Evolutionary conservation across 2,888 invertebrate genomes (phyloP), one percentile per base, ranked within the genome.

Genomic region (Cerastis leucographa): DNA sequence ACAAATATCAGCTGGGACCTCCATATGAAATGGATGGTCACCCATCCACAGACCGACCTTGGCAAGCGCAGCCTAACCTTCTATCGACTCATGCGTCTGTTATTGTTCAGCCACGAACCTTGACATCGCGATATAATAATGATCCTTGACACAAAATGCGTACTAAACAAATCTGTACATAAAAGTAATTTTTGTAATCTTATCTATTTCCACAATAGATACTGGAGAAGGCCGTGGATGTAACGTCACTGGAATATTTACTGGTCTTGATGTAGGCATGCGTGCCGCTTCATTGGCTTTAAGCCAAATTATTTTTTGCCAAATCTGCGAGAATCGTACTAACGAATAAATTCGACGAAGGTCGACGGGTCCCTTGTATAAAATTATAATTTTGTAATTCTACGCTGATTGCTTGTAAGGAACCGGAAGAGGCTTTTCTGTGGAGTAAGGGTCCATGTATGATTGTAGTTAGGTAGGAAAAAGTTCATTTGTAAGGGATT

Each of bases 271-370:
- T 92, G 91, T 86, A 89, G 80, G 83, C 89, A 89, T 90, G 90
- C 90, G 89, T 91, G 88, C 78, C 78, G 83, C 72, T 80, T 82
- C 83, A 83, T 81, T 88, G 89, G 89, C 87, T 77, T 14, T 29
- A 67, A 64, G 89, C 89, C 89, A 89, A 89, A 84, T 88, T 90
- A 93, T 95, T 94, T 93, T 94, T 94, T 94, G 92, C 93, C 93
- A 94, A 93, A 93, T 94, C 89, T 89, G 90, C 90, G 84, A 90
- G 87, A 90, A 87, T 92, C 89, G 87, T 85, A 88, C 84, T 84
- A 85, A 90, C 90, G 83, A 91, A 94, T 94, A 93, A 93, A 94
- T 94, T 91, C 89, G 79, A 75, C 74, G 89, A 90, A 94, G 93
- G 92, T 89, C 91, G 89, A 87, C 87, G 87, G 76, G 73, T 56